A percentile compares a stretch with the other conserved stretches of the same genome.
These are phyloP conservation scores for Heliconius hewitsoni DNA, from an alignment of 1,140 invertebrate species.

Conservation along the genomic window DNA sequence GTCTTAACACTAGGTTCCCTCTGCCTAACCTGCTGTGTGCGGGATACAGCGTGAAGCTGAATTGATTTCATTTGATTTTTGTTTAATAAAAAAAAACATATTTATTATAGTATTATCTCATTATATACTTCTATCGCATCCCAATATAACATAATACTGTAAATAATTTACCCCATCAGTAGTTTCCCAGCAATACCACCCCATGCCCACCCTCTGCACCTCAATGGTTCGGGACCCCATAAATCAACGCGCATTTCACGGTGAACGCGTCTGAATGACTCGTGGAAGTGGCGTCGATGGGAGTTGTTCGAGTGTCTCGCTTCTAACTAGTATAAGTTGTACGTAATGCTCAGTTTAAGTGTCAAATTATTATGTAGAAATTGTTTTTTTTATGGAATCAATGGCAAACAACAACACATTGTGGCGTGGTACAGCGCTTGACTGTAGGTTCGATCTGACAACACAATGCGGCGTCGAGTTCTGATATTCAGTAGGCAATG, in stretches of 20 bases:
- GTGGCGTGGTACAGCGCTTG: too few relatives aligned
- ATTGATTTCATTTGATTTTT: too few relatives aligned
- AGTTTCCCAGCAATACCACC: conserved; percentile 15
- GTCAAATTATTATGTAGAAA: not conserved
- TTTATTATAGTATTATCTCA: not conserved
- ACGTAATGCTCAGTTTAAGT: not conserved
- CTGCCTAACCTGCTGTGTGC: too few relatives aligned
- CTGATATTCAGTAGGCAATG: too few relatives aligned
- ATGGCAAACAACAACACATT: too few relatives aligned
- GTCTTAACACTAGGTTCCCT: too few relatives aligned
- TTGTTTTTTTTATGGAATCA: not conserved
- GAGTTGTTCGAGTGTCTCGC: conserved; percentile 14
- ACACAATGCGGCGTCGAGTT: too few relatives aligned
- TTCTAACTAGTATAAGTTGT: not conserved
- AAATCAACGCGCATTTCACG: conserved; percentile 43
- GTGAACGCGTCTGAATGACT: conserved; percentile 36
- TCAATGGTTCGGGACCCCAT: conserved; percentile 36
- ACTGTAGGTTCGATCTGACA: too few relatives aligned
- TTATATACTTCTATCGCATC: not conserved
- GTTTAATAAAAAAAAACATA: too few relatives aligned
- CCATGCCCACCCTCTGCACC: conserved; percentile 14
- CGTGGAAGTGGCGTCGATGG: conserved; percentile 25
- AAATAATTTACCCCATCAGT: conserved; percentile 6
- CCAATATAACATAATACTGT: not conserved
- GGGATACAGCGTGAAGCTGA: too few relatives aligned